Evolutionary conservation across 2,113 vertebrate species (phyloP), one percentile per base, ranked within the genome.

Genomic region (Nothoprocta perdicaria): DNA sequence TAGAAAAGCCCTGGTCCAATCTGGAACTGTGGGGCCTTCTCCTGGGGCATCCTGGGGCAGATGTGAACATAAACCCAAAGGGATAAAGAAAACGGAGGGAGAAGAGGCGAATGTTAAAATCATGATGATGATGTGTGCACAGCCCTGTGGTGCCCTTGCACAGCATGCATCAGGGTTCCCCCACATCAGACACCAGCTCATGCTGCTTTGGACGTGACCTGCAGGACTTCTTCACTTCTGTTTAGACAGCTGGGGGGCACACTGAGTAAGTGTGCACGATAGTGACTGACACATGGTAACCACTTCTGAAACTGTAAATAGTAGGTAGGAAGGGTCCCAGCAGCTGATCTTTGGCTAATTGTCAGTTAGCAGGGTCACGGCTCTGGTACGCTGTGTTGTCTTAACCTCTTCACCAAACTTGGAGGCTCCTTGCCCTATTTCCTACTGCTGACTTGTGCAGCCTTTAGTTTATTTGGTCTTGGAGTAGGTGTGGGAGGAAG

Each of bases 121-220:
- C 40, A 41, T 0, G 1, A 24, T 1, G 0, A 73, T 53, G 27
- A 31, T 50, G 33, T 2, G 2, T 31, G 40, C 0, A 8, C 16
- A 26, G 60, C 43, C 2, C 2, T 0, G 0, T 40, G 40, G 26
- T 81, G 43, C 17, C 26, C 26, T 72, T 48, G 9, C 24, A 71
- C 14, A 38, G 16, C 17, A 6, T 31, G 29, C 17, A 27, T 17
- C 53, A 57, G 15, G 53, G 10, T 31, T 31, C 53, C 53, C 15
- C 15, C 15, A 31, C 7, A 12, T 57, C 27, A 57, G 53, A 10
- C 2, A 24, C 31, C 17, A 6, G 27, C 53, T 57, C 6, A 9
- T 15, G 29, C 15, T 57, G 53, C 16, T 57, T 57, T 57, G 29
- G 53, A 17, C 27, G 10, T 31, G 53, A 57, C 27, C 53, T 57